A percentile compares a stretch with the other conserved stretches of the same genome.
Evolutionary conservation across 2,888 invertebrate species (phyloP).

Genomic region (Cantharis nigra): DNA sequence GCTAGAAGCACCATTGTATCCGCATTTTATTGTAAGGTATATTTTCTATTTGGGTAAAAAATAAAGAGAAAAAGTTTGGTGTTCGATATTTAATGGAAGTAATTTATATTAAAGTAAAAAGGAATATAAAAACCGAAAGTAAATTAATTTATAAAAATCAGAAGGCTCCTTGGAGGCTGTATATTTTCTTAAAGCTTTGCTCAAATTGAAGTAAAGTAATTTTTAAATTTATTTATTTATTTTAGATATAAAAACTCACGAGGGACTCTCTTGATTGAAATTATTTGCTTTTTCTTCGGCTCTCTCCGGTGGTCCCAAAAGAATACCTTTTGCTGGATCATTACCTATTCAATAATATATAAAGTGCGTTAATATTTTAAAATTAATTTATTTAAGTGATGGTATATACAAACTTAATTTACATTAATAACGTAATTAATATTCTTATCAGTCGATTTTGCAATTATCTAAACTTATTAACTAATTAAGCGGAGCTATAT

Average conservation of each 20-base stretch:
- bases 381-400: not conserved
- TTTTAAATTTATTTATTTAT: not conserved
- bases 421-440: not conserved
- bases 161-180: not conserved
- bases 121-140: not conserved
- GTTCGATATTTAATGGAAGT: not conserved
- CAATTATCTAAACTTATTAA: conserved; percentile 2
- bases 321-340: not conserved
- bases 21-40: not conserved
- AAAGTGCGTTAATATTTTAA: not conserved
- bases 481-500: conserved; percentile 2
- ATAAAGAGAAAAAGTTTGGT: not conserved
- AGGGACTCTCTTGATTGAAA: not conserved
- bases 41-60: not conserved
- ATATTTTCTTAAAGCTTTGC: not conserved
- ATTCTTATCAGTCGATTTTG: conserved; percentile 1
- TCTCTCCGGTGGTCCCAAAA: not conserved
- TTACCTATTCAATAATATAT: not conserved
- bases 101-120: not conserved
- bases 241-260: not conserved
- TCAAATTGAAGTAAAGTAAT: not conserved
- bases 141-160: not conserved
- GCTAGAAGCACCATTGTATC: not conserved
- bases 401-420: not conserved
- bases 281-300: not conserved